Percentiles rank a stretch among this genome's conserved stretches.
These are phyloP conservation scores for Sorex maritimensis DNA, from an alignment of 2,797 vertebrate species.

Conservation along the genomic window DNA sequence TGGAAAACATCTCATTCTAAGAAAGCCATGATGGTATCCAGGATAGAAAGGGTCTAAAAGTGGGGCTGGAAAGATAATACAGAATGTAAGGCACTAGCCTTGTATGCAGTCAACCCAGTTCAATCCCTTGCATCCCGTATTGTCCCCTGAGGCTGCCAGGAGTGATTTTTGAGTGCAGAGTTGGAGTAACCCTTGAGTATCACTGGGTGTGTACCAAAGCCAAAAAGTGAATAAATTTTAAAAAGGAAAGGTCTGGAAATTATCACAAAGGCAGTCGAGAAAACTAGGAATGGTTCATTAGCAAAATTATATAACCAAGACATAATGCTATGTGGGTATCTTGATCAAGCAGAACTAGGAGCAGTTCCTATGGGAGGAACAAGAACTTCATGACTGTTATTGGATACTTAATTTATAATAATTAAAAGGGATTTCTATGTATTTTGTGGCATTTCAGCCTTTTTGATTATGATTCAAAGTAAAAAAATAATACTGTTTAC, in stretches of 20 bases:
- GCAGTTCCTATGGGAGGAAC: not conserved
- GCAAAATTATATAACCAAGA: not conserved
- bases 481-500: slow-evolving; percentile 57
- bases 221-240: too few relatives aligned
- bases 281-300: not conserved
- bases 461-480: slow-evolving; percentile 19
- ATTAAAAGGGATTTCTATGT: not conserved
- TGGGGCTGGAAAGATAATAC: not conserved
- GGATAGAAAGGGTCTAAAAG: slow-evolving; percentile 4
- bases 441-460: not conserved
- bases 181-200: too few relatives aligned
- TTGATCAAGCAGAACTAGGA: not conserved
- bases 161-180: too few relatives aligned
- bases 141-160: too few relatives aligned
- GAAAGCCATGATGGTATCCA: slow-evolving; percentile 9
- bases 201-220: too few relatives aligned
- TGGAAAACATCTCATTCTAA: slow-evolving; percentile 20
- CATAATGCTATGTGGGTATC: not conserved
- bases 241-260: slow-evolving; percentile 11
- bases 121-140: too few relatives aligned
- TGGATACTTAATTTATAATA: slow-evolving; percentile 18
- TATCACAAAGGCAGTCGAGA: not conserved
- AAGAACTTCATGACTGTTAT: not conserved
- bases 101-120: too few relatives aligned
- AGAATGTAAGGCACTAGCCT: too few relatives aligned